Evolutionary conservation across 2,113 vertebrate genomes (phyloP), one percentile per base, ranked within the genome.

Genomic region (Sinocyclocheilus grahami): DNA sequence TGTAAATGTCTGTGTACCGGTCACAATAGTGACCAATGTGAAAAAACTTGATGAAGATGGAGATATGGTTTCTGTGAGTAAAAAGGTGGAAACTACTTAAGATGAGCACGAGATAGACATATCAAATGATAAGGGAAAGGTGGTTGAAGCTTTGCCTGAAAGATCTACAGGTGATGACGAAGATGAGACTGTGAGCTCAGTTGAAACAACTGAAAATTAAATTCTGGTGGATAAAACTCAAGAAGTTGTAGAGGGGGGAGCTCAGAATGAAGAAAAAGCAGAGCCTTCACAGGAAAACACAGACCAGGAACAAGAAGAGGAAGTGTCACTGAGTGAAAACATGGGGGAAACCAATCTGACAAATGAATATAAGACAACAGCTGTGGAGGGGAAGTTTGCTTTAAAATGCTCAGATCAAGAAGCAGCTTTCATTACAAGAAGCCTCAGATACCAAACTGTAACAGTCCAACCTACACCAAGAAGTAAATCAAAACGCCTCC

Each of bases 381-480:
- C 46, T 60, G 5, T 27, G 18, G 75, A 84, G 1, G 39, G 10
- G n/a, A 51, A 74, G 13, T 11, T 16, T 62, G 75, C 16, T 18
- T 51, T 83, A 62, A 27, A 62, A 84, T 48, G 8, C 60, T 53
- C 24, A 9, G 58, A 78, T 27, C 58, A 71, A 33, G 77, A 55
- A 18, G 13, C 82, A 71, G 1, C n/a, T n/a, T 14, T 83, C 12
- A 27, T 18, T 37, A 62, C 74, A 58, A 60, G 12, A 84, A 87
- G 55, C 51, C 63, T 79, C 24, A 72, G 75, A 22, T 67, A 1
- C 53, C 37, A 65, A 24, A 84, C 63, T 37, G 24, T 84, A 72
- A 78, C 48, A 78, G 81, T 72, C 18, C 42, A 42, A 6, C 10
- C 51, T 78, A 60, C 82, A 62, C 86, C 74, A 72, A 18, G 30